phyloP scores from a whole-genome alignment of 2,888 invertebrate species.

The Melikaiella ostensackeni region DNA sequence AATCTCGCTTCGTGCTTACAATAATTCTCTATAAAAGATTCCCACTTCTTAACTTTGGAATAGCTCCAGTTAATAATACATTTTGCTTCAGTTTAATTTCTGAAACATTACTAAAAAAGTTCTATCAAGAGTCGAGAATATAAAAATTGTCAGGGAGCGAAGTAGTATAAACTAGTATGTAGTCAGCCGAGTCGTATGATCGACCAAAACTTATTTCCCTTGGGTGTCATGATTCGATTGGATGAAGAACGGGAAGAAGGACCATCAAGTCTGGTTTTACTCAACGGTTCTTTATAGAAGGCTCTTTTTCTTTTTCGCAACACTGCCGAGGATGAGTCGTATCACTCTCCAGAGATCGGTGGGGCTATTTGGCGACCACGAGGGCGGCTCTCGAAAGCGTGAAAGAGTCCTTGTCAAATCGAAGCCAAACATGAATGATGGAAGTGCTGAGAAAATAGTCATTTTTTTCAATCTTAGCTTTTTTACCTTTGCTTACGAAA shows the following conservation, averaged over 20 bases:
- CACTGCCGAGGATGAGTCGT: constrained; percentile 14
- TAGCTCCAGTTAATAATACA: no score
- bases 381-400: not conserved
- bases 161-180: constrained; percentile 6
- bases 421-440: not conserved
- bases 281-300: constrained; percentile 22
- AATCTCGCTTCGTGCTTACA: no score
- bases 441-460: not conserved
- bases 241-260: constrained; percentile 51
- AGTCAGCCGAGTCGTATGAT: constrained; percentile 57
- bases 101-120: no score
- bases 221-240: constrained; percentile 73
- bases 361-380: constrained; percentile 25
- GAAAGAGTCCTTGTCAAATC: not conserved
- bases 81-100: no score
- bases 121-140: no score
- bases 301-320: constrained; percentile 5
- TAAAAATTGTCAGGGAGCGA: not conserved
- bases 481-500: no score
- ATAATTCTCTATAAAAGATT: no score
- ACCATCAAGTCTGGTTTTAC: constrained; percentile 40
- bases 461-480: not conserved
- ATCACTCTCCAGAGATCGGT: constrained; percentile 30
- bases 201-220: constrained; percentile 74
- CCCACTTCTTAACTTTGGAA: no score